Evolutionary conservation across 2,888 invertebrate genomes (phyloP), one percentile per base, ranked within the genome.

Genomic region (Synanthedon andrenaeformis): DNA sequence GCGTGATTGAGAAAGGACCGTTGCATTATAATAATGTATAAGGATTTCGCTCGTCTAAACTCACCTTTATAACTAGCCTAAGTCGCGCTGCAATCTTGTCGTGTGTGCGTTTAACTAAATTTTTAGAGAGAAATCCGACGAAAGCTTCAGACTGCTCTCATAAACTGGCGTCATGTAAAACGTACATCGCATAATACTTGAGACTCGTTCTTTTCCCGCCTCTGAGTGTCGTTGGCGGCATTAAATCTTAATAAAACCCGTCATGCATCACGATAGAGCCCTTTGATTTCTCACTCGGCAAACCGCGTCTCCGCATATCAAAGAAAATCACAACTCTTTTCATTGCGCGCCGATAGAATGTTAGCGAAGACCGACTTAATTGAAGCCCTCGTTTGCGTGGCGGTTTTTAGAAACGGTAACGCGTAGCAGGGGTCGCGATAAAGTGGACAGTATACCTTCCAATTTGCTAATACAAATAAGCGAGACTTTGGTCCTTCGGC

Each of bases 291-390:
- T 86, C 86, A 86, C 76, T 85, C 77, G 87, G 85, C 80, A 86
- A 86, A 85, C 86, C 82, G 75, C 82, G 83, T 79, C 85, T 83
- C 76, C 79, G 72, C 68, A 72, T 84, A 82, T 85, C 86, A 86
- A 87, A 87, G 85, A 83, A 86, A 82, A 81, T 85, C 84, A 85
- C 81, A 87, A 87, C 86, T 87, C 86, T 87, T 86, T 87, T 86
- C 83, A 86, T 83, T 85, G 86, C 79, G 74, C 80, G 76, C 81
- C 85, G 84, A 87, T 86, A 85, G 79, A 85, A 85, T 81, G 82
- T 79, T 72, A 77, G 77, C 79, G 78, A 77, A 81, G 70, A 74
- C 74, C 76, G 74, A 74, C 76, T 74, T 83, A 84, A 85, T 83
- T 85, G 83, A 85, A 82, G 82, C 78, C 72, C 75, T 74, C 68